Percentiles rank a stretch among this genome's conserved stretches.
phyloP scores from a whole-genome alignment of 1,140 invertebrate genomes.

The Diuraphis noxia region DNA sequence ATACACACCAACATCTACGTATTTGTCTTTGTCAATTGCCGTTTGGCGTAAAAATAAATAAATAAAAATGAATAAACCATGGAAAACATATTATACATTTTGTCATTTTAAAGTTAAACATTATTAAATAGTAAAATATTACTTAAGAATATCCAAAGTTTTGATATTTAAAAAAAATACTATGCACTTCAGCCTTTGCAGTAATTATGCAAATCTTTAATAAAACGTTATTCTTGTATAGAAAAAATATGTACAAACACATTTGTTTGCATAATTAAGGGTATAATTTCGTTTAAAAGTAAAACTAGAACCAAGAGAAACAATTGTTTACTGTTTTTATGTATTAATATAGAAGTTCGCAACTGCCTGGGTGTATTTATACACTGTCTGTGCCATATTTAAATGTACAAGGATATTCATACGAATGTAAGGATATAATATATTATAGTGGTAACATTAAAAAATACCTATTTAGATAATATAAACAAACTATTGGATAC shows the following conservation, averaged over 20 bases:
- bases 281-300: neutral
- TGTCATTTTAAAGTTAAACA: neutral
- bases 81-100: neutral
- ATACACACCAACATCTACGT: too few relatives aligned
- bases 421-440: neutral
- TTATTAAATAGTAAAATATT: neutral
- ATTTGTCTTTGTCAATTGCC: too few relatives aligned
- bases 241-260: neutral
- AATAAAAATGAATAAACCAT: neutral
- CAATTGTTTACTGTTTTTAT: neutral
- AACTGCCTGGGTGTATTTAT: neutral
- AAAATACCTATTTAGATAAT: neutral
- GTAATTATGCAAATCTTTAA: neutral
- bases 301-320: neutral
- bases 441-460: neutral
- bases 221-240: neutral
- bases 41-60: too few relatives aligned
- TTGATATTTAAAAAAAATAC: neutral
- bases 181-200: too few relatives aligned
- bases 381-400: neutral
- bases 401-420: neutral
- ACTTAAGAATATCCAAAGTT: neutral
- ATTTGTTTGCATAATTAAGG: neutral
- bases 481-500: neutral
- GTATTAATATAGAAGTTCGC: neutral